Percentiles rank a stretch among this genome's conserved stretches.
These are phyloP conservation scores for Fulica atra DNA, from an alignment of 2,113 vertebrate genomes.

Conservation along the genomic window DNA sequence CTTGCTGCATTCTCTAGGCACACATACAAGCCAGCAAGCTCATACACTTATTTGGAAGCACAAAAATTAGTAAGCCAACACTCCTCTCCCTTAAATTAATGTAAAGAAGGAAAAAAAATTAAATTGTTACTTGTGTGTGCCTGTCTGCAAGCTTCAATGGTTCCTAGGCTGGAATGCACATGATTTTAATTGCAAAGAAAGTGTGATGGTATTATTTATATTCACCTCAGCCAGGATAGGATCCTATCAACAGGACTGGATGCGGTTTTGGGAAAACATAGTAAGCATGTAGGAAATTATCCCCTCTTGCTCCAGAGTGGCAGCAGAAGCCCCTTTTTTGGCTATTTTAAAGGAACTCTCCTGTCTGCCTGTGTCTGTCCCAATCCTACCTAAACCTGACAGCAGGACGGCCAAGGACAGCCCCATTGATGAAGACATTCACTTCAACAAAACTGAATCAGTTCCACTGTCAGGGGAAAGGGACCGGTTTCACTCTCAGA, in stretches of 20 bases:
- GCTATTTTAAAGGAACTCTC: not conserved
- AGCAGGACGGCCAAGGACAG: not conserved
- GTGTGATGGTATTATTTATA: not conserved
- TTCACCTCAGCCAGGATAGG: not conserved
- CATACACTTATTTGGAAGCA: not conserved
- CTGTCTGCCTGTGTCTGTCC: not conserved
- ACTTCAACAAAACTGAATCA: not conserved
- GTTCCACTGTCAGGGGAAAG: constrained; percentile 5
- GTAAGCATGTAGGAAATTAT: not conserved
- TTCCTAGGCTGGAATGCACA: not conserved
- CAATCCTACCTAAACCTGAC: not conserved
- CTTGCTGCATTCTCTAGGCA: not conserved
- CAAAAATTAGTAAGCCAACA: not conserved
- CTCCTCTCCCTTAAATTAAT: not conserved
- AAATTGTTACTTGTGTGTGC: not conserved
- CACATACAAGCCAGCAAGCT: not conserved
- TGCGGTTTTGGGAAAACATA: not conserved
- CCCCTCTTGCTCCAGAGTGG: not conserved
- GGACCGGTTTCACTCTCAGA: not conserved
- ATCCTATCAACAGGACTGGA: not conserved
- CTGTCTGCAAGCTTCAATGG: not conserved
- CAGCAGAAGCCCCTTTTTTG: not conserved
- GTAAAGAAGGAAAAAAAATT: not conserved
- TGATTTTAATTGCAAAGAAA: not conserved
- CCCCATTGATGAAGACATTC: not conserved